These are phyloP conservation scores for Montipora capitata DNA, from an alignment of 92 coral and sea anemone genomes.

Conservation along the genomic window DNA sequence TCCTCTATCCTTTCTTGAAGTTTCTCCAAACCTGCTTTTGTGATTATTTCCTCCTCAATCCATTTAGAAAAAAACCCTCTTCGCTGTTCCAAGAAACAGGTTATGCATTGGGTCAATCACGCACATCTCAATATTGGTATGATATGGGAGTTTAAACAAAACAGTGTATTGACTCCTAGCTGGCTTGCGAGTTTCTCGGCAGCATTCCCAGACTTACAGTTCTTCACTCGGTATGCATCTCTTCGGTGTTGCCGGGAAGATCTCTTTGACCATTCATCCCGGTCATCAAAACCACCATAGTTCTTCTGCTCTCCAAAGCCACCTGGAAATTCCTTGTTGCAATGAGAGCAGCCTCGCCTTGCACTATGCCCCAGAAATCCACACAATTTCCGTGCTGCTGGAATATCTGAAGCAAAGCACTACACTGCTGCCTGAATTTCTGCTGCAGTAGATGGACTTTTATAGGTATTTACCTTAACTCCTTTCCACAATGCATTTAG, in stretches of 20 bases:
- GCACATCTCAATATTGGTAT: neutral
- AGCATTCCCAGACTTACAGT: constrained; percentile 54
- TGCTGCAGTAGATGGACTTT: too few species aligned
- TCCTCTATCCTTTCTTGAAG: constrained; percentile 56
- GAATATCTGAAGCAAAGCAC: constrained; percentile 69
- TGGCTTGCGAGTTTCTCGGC: constrained; percentile 39
- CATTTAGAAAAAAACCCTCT: too few species aligned
- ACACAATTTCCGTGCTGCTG: constrained; percentile 79
- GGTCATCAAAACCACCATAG: constrained; percentile 54
- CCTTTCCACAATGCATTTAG: too few species aligned
- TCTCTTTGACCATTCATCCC: constrained; percentile 38
- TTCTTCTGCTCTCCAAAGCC: constrained; percentile 12
- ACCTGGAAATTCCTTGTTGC: constrained; percentile 37
- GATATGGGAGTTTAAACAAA: constrained; percentile 32
- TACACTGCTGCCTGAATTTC: too few species aligned
- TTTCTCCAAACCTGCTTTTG: constrained; percentile 41
- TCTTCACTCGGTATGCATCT: constrained; percentile 25
- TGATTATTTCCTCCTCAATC: constrained; percentile 51
- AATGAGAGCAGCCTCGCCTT: constrained; percentile 74
- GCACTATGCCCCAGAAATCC: constrained; percentile 78
- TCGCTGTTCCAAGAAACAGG: too few species aligned
- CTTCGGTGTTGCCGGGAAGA: constrained; percentile 41
- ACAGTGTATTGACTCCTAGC: neutral
- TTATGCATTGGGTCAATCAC: too few species aligned
- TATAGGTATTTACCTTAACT: too few species aligned